phyloP scores from a whole-genome alignment of 1,140 invertebrate genomes.

The Papilio polyxenes region DNA sequence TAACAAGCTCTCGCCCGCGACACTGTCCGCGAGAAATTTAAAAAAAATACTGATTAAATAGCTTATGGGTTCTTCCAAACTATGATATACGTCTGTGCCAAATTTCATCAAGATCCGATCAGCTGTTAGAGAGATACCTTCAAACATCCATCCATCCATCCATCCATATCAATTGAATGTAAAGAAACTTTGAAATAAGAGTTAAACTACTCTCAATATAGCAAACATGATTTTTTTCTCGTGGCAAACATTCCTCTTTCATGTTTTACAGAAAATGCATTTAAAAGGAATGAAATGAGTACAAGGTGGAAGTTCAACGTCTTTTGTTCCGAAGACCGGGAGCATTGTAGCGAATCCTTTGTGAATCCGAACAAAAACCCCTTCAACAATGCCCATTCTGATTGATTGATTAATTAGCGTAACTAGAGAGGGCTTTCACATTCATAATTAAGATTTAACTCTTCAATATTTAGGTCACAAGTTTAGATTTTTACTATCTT shows the following conservation, averaged over 20 bases:
- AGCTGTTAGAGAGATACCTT: no score
- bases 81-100: no score
- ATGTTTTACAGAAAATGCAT: slow-evolving; percentile 52
- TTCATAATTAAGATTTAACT: slow-evolving; percentile 34
- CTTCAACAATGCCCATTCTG: slow-evolving; percentile 58
- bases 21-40: no score
- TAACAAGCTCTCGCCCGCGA: background rate
- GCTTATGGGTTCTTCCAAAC: no score
- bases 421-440: slow-evolving; percentile 47
- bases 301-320: slow-evolving; percentile 67
- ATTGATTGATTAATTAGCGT: slow-evolving; percentile 74
- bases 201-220: background rate
- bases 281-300: slow-evolving; percentile 59
- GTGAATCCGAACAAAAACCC: slow-evolving; percentile 64
- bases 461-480: slow-evolving; percentile 7
- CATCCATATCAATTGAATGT: background rate
- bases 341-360: slow-evolving; percentile 60
- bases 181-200: background rate
- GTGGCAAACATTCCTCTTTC: slow-evolving; percentile 19
- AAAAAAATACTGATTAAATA: no score
- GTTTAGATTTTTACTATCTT: background rate
- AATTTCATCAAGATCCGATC: no score
- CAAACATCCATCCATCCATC: no score
- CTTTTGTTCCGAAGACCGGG: slow-evolving; percentile 56
- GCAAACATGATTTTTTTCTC: background rate